Evolutionary conservation across 1,140 invertebrate species (phyloP), one percentile per base, ranked within the genome.

Genomic region (Helicoverpa armigera): DNA sequence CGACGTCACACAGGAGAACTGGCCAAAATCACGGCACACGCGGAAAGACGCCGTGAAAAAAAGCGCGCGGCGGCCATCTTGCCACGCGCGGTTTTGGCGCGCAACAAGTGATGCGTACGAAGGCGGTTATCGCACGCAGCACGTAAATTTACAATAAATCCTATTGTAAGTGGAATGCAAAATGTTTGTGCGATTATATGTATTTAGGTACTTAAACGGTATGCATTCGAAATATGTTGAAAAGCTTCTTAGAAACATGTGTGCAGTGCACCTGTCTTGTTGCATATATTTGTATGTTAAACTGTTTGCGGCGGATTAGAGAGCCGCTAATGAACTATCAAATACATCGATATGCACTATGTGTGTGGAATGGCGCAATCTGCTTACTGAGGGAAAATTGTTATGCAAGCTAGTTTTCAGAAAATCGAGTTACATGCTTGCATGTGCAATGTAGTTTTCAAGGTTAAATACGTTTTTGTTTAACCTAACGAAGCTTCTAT

Each of bases 61-160:
- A 90, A 88, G 82, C 72, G 74, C 77, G 81, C 79, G 67, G 53
- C 84, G 13, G 90, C 90, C 88, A 92, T 91, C 83, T 92, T 92
- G 91, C 88, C 92, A 92, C 91, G 90, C 89, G 91, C 87, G 85
- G 83, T 86, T 91, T 91, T 92, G 92, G 91, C 91, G 90, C 89
- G 87, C 86, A 87, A 87, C 86, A 84, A 82, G 85, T 83, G 54
- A 80, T 84, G 85, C 84, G 88, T 89, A 81, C 85, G 67, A 50
- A 82, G 29, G 50, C 75, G 74, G 31, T 91, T 89, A 86, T 83
- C 81, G 81, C 85, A 89, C 87, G 87, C 80, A 75, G 85, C 93
- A 94, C 93, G 93, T 94, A 93, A 87, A 88, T 92, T 87, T 87
- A 92, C 92, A 93, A 94, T 94, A 94, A 93, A 94, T 94, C 89